Conservation (phyloP, 2,113 vertebrate genomes). For the Anseranas semipalmata region DNA sequence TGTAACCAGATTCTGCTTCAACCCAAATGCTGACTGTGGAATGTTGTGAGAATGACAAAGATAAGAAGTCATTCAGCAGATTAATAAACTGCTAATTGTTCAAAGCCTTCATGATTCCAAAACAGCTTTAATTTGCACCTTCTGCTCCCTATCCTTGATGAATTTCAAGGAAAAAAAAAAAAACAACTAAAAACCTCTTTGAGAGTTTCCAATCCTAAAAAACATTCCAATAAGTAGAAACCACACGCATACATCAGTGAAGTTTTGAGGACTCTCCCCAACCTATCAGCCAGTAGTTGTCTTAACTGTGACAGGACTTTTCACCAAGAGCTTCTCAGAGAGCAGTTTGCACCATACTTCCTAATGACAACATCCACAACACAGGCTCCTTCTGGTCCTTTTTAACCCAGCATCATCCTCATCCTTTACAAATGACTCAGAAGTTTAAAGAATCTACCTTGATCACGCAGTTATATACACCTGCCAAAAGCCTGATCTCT, state of each 20-base stretch:
- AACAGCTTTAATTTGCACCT: not conserved
- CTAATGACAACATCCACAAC: not conserved
- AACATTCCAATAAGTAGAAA: not conserved
- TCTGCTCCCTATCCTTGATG: not conserved
- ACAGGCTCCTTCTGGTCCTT: not conserved
- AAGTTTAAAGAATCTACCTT: not conserved
- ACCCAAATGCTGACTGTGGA: not conserved
- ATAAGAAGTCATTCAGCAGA: not conserved
- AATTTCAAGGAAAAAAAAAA: not conserved
- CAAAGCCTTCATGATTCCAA: not conserved
- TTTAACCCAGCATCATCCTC: not conserved
- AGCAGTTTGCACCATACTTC: not conserved
- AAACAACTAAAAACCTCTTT: not conserved
- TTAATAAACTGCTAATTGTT: not conserved
- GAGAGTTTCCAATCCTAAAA: not conserved
- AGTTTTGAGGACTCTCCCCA: not conserved
- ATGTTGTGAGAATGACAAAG: not conserved
- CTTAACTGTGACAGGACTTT: not conserved
- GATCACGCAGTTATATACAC: fast-evolving
- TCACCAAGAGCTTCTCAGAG: not conserved
- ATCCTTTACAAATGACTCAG: not conserved
- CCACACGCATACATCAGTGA: not conserved
- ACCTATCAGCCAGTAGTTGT: not conserved
- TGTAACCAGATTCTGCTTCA: not conserved
- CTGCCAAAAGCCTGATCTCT: not conserved